phyloP scores from a whole-genome alignment of 1,140 invertebrate species.

The Cyclargus thomasi region DNA sequence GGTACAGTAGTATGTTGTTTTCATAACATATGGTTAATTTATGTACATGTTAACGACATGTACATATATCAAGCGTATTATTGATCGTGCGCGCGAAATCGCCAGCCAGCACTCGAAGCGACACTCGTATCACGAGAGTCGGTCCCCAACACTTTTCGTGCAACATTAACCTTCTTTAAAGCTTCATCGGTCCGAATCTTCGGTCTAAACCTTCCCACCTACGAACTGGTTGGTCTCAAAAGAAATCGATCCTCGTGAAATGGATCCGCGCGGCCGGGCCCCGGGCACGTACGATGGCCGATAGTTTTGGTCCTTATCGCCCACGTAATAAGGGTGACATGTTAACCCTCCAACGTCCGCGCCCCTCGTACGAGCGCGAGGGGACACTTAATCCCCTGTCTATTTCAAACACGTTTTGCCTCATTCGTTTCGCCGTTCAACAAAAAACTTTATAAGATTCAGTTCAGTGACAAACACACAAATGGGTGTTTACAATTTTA shows the following conservation, averaged over 20 bases:
- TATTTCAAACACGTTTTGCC: constrained; percentile 73
- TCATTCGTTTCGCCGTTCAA: constrained; percentile 67
- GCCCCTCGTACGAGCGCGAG: constrained; percentile 44
- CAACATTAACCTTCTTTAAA: neutral
- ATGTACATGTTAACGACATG: too few relatives aligned
- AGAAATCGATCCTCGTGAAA: constrained; percentile 56
- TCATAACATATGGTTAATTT: too few relatives aligned
- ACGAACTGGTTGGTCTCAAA: constrained; percentile 28
- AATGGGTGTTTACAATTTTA: neutral
- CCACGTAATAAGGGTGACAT: neutral
- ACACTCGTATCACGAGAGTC: too few relatives aligned
- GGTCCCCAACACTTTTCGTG: too few relatives aligned
- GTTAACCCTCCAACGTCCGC: neutral
- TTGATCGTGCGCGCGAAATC: too few relatives aligned
- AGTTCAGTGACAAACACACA: too few relatives aligned
- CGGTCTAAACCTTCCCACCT: neutral
- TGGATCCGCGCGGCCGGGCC: constrained; percentile 47
- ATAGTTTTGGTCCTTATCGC: neutral
- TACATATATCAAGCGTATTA: too few relatives aligned
- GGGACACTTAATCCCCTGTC: constrained; percentile 72
- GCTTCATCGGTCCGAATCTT: neutral
- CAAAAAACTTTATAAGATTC: constrained; percentile 73
- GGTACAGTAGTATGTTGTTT: too few relatives aligned
- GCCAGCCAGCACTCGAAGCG: too few relatives aligned
- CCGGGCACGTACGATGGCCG: constrained; percentile 39